Evolutionary conservation across 2,797 vertebrate species (phyloP).

Genomic region (Xiphophorus birchmanni): DNA sequence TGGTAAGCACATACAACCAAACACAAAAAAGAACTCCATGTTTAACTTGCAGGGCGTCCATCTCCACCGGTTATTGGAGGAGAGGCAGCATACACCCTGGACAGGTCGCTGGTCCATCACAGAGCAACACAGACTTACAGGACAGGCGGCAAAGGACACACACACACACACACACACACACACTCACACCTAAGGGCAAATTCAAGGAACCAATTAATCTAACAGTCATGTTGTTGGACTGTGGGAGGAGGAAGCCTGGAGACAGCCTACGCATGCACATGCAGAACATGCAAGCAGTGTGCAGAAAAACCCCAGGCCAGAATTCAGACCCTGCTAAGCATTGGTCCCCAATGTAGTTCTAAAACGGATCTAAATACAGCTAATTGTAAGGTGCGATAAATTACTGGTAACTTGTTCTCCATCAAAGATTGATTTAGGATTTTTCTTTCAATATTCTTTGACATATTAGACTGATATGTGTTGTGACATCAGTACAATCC

Average conservation of each 20-base stretch:
- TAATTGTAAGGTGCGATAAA: background rate
- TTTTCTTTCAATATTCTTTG: conserved; percentile 36
- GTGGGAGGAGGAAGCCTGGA: background rate
- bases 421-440: conserved; percentile 24
- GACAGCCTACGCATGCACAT: background rate
- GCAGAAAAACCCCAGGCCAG: background rate
- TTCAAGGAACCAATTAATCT: background rate
- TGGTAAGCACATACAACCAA: background rate
- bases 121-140: background rate
- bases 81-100: background rate
- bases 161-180: too few relatives aligned
- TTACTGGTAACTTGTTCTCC: background rate
- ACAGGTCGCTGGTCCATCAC: background rate
- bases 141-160: background rate
- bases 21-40: background rate
- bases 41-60: background rate
- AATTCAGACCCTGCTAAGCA: background rate
- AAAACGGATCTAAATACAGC: background rate
- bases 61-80: background rate
- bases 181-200: background rate
- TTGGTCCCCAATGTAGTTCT: background rate
- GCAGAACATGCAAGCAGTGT: background rate
- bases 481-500: conserved; percentile 54
- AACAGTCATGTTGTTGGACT: background rate
- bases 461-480: conserved; percentile 43